Conservation (phyloP, 2,797 vertebrate species). For the Pipistrellus pipistrellus region DNA sequence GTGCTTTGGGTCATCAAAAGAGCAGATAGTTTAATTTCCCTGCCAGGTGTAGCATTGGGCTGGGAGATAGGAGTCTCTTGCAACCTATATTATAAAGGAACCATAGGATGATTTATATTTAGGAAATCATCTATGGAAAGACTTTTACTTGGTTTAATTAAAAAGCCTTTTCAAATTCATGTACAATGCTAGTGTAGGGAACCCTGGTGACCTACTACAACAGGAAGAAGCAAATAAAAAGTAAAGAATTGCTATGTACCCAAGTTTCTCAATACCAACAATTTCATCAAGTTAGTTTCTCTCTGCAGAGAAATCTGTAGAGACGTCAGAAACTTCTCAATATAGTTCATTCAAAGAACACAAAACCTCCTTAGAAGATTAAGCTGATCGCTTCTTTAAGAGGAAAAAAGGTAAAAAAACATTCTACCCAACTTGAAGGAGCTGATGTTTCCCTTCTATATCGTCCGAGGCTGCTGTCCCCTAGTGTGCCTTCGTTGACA, state of each 20-base stretch:
- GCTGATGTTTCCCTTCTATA: background rate
- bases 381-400: constrained; percentile 37
- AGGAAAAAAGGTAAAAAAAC: background rate
- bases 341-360: background rate
- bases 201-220: background rate
- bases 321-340: background rate
- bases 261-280: background rate
- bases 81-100: background rate
- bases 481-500: background rate
- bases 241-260: background rate
- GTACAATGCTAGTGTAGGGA: background rate
- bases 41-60: background rate
- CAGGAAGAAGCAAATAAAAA: constrained; percentile 12
- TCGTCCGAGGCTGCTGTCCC: background rate
- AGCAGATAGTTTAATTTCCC: constrained; percentile 40
- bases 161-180: constrained; percentile 56
- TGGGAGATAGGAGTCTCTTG: background rate
- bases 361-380: background rate
- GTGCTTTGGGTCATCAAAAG: background rate
- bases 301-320: background rate
- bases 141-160: constrained; percentile 47
- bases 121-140: constrained; percentile 39
- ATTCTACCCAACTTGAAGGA: background rate
- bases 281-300: constrained; percentile 14
- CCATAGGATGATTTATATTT: background rate